Base-by-base conservation (phyloP, 2,113 vertebrate genomes). In the Cygnus buccinator region DNA sequence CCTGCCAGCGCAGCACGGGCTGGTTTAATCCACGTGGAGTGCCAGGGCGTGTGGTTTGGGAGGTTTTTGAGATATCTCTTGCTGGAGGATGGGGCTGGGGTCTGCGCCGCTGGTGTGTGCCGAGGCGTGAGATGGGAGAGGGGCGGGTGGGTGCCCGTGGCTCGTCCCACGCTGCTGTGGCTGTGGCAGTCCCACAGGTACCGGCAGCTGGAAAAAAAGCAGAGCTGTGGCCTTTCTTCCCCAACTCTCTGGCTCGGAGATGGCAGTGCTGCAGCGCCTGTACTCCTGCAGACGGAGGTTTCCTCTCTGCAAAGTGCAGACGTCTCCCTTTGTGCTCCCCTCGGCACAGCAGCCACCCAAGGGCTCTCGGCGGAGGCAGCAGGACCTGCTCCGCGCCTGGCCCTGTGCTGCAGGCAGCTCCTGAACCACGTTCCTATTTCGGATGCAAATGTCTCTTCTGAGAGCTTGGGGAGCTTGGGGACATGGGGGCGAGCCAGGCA, bases 1-100 rank as follows among this genome's bases (percentile, higher is more conserved):
- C 35, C 7, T 8, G n/a, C 3, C 6, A 25, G 66, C 1, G 11
- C 31, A 8, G 52, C 1, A 1, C 0, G 3, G n/a, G 73, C 19
- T 37, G 61, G 55, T n/a, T 19, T 8, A 3, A 19, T 10, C 44
- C 37, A n/a, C 3, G 1, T 8, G 48, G 55, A 52, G 48, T 17
- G 50, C 35, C 43, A 9, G 35, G 44, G 62, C 5, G 4, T 4
- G 35, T 11, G 39, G 44, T 54, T 13, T 43, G 52, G 66, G 54
- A 67, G 46, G 66, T 15, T 72, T 37, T 37, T 25, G 65, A 66
- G 65, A 2, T 2, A 14, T 65, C 6, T 13, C 11, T 19, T 16
- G 29, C 43, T 33, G 6, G 29, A 59, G 65, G 25, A 46, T 29
- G 63, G 71, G 28, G 37, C 21, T 12, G 31, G 39, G 50, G 44